phyloP scores from a whole-genome alignment of 2,113 vertebrate species.

The Catharus fuscescens region DNA sequence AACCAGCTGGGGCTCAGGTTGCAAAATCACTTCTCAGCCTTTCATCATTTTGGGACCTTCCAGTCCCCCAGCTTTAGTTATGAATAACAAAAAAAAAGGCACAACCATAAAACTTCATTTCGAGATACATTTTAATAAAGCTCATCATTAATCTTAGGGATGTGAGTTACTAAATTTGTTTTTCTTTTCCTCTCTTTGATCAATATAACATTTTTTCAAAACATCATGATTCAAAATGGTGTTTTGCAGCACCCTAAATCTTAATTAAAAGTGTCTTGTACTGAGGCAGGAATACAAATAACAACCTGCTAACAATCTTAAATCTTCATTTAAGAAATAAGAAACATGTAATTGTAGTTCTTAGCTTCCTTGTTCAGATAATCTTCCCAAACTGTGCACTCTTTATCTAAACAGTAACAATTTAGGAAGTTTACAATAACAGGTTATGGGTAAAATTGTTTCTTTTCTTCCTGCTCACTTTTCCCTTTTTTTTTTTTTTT shows the following conservation, averaged over 20 bases:
- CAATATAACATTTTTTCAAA: not conserved
- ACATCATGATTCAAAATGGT: not conserved
- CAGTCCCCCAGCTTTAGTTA: not conserved
- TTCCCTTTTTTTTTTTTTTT: too few species aligned
- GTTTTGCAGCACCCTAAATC: not conserved
- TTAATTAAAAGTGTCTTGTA: not conserved
- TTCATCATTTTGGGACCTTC: not conserved
- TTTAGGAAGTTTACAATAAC: not conserved
- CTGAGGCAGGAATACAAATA: not conserved
- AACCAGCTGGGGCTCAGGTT: not conserved
- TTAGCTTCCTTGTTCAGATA: not conserved
- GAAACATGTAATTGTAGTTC: not conserved
- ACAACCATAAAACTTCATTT: not conserved
- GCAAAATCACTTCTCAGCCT: not conserved
- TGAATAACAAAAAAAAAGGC: not conserved
- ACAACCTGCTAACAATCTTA: not conserved
- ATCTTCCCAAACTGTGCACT: not conserved
- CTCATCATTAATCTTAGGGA: not conserved
- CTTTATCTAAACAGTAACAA: not conserved
- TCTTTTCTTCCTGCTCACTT: not conserved
- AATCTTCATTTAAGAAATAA: slow-evolving; percentile 1
- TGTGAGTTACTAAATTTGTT: not conserved
- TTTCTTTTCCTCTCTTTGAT: not conserved
- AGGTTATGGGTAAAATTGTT: not conserved
- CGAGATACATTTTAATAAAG: not conserved